phyloP scores from a whole-genome alignment of 1,140 invertebrate genomes.

The Meloidogyne hapla region DNA sequence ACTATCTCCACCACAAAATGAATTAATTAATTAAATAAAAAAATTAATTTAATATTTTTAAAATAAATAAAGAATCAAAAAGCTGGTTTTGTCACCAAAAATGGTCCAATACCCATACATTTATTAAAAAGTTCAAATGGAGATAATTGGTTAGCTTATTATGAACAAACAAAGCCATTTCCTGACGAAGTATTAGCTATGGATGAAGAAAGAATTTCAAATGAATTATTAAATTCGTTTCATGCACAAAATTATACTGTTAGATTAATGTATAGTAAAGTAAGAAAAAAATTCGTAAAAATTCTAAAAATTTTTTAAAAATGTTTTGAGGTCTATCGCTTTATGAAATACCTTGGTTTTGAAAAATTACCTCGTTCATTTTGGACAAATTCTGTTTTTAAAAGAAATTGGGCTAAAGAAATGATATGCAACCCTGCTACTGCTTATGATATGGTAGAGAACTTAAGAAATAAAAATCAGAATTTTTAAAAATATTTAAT shows the following conservation, averaged over 20 bases:
- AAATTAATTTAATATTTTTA: too few relatives aligned
- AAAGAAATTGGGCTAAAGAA: constrained; percentile 52
- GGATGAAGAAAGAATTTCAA: constrained; percentile 38
- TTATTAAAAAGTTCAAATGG: constrained; percentile 62
- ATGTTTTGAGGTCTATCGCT: constrained; percentile 49
- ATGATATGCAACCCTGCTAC: constrained; percentile 57
- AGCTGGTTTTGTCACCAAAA: constrained; percentile 25
- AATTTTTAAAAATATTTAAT: background rate
- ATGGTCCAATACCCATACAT: constrained; percentile 74
- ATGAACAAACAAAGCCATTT: constrained; percentile 52
- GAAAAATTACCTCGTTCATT: constrained; percentile 44
- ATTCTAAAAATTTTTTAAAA: constrained; percentile 15
- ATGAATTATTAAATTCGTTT: constrained; percentile 41
- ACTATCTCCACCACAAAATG: too few relatives aligned
- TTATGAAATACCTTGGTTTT: constrained; percentile 51
- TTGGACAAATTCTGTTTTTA: constrained; percentile 51
- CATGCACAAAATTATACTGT: constrained; percentile 48
- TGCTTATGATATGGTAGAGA: constrained; percentile 49
- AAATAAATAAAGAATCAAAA: constrained; percentile 13
- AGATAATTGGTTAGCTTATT: constrained; percentile 40
- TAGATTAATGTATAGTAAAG: constrained; percentile 46
- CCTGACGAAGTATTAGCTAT: constrained; percentile 20
- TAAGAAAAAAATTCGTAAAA: constrained; percentile 12
- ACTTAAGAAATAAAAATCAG: too few relatives aligned
- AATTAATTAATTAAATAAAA: too few relatives aligned